Conservation (phyloP, 2,113 vertebrate genomes). For the Motacilla tschutschensis region DNA sequence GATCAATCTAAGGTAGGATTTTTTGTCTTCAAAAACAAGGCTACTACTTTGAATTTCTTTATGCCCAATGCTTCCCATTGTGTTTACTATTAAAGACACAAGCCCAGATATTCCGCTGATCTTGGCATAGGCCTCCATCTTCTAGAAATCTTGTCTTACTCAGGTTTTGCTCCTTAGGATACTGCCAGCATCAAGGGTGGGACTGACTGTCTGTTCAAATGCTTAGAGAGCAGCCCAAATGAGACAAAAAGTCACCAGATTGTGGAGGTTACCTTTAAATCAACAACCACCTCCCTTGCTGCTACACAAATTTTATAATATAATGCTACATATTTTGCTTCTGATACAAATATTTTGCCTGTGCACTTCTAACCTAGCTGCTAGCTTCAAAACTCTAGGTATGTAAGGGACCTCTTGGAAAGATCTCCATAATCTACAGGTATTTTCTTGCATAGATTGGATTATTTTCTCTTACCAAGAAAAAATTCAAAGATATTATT, state of each 20-base stretch:
- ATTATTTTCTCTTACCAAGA: neutral
- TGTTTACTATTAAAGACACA: neutral
- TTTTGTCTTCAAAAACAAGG: neutral
- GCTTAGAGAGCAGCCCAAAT: neutral
- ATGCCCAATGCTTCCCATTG: fast-evolving
- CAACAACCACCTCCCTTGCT: neutral
- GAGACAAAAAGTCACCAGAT: neutral
- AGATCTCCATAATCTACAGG: neutral
- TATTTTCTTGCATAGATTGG: neutral
- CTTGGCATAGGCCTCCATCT: fast-evolving
- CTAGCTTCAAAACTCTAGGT: neutral
- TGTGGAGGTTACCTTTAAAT: neutral
- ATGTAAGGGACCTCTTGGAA: neutral
- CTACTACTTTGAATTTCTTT: neutral
- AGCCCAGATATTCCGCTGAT: neutral
- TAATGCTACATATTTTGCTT: neutral
- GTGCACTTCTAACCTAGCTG: neutral
- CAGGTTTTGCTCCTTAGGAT: neutral
- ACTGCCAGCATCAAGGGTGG: neutral
- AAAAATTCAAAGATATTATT: neutral
- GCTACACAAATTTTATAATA: neutral
- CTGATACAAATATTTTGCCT: neutral
- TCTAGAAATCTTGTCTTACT: neutral
- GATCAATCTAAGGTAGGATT: neutral
- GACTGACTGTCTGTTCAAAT: neutral